Base-by-base conservation (phyloP, 2,797 vertebrate species). In the Lindbergichthys nudifrons region DNA sequence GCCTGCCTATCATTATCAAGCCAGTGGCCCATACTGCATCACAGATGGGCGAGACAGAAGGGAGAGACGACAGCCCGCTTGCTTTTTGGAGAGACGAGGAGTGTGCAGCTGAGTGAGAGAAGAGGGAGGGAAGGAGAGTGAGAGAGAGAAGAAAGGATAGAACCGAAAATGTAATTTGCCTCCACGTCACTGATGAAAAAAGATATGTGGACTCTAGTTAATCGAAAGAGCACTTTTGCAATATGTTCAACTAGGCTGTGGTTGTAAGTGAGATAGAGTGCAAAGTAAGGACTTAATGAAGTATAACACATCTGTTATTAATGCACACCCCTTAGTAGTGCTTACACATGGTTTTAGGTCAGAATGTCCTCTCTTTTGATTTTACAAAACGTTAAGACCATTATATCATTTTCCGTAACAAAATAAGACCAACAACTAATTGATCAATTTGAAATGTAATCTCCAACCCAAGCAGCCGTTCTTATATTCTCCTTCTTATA, bases 1-100 rank as follows among this genome's bases (percentile, higher is more conserved):
- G 85, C 82, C 86, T 79, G 86, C 87, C 87, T 80, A 82, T 86
- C 86, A 80, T 90, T 91, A 88, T 77, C 82, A 83, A 89, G 89
- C 92, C 90, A 92, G 91, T 77, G 89, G 88, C 88, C 87, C 92
- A 89, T 90, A 87, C 91, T 90, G 90, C 88, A 91, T 87, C 92
- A 92, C 94, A 95, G 94, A 95, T 94, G 93, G 94, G 86, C 74
- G 80, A 88, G 92, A 94, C 94, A 94, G 93, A 94, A 90, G 94
- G 93, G 87, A 91, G 80, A 88, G 84, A 82, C 88, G 89, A 89
- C 89, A 92, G 91, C 90, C 92, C 81, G 89, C 90, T 85, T 89
- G 89, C 75, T 90, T 93, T 94, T 89, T 92, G 89, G 90, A 91
- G 87, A 87, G 88, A 83, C 50, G 57, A 84, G 76, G 85, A 83